These are phyloP conservation scores for Channa argus DNA, from an alignment of 2,113 vertebrate genomes.

Conservation along the genomic window DNA sequence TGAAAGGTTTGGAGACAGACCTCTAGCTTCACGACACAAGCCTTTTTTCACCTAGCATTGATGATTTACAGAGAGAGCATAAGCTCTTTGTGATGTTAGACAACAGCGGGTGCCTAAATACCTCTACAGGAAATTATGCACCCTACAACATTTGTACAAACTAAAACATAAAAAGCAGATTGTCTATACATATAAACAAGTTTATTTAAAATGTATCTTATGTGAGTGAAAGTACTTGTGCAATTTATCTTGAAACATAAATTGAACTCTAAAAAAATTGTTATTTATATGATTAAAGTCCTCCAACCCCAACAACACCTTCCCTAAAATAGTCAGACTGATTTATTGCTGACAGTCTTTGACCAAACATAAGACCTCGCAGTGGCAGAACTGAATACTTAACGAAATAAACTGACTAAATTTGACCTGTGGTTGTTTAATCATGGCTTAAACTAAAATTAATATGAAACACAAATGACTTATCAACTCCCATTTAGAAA, in stretches of 20 bases:
- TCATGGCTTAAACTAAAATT: conserved; percentile 9
- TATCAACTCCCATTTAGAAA: conserved; percentile 1
- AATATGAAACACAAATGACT: conserved; percentile 23
- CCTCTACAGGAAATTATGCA: not conserved
- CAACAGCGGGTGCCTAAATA: accelerated
- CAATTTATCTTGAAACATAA: conserved; percentile 8
- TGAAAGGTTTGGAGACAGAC: conserved; percentile 2
- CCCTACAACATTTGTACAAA: not conserved
- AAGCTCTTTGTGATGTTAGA: not conserved
- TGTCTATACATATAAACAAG: not conserved
- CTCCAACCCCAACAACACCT: conserved; percentile 28
- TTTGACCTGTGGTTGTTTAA: conserved; percentile 25
- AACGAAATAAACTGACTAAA: conserved; percentile 21
- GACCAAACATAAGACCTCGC: conserved; percentile 15
- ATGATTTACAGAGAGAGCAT: not conserved
- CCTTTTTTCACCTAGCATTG: not conserved
- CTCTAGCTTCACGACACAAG: not conserved
- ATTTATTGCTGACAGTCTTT: conserved; percentile 10
- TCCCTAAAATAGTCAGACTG: conserved; percentile 30
- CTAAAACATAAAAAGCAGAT: not conserved
- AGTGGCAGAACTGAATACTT: conserved; percentile 32
- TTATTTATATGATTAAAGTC: conserved; percentile 27
- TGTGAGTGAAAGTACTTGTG: not conserved
- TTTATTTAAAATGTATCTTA: conserved; percentile 20
- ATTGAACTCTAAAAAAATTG: conserved; percentile 9